A percentile compares a stretch with the other conserved stretches of the same genome.
Evolutionary conservation across 2,888 invertebrate genomes (phyloP).

Genomic region (Neoitamus cyanurus): DNA sequence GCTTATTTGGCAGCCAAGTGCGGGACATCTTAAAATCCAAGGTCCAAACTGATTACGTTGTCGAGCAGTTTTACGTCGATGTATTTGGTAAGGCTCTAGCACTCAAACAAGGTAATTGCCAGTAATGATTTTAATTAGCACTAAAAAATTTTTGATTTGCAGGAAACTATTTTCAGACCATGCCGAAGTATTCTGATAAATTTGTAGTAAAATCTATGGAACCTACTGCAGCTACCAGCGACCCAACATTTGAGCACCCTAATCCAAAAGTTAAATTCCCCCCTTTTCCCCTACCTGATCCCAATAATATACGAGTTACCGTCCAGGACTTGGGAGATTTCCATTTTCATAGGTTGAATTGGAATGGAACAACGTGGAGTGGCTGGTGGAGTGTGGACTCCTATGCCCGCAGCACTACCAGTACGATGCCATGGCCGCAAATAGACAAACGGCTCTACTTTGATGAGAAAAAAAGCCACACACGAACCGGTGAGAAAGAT

Average conservation of each 20-base stretch:
- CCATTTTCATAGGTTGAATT: background rate
- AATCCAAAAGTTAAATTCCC: background rate
- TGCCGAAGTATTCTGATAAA: background rate
- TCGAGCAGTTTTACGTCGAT: background rate
- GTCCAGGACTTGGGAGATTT: background rate
- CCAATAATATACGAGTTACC: background rate
- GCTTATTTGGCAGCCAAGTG: constrained; percentile 5
- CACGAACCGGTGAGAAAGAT: background rate
- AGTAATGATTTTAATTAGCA: background rate
- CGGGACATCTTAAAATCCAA: constrained; percentile 12
- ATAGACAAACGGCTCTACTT: background rate
- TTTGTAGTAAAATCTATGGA: background rate
- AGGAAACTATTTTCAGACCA: background rate
- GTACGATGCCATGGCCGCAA: background rate
- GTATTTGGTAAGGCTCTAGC: background rate
- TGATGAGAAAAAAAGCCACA: background rate
- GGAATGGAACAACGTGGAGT: background rate
- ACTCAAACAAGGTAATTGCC: background rate
- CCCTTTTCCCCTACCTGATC: background rate
- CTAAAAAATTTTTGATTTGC: background rate
- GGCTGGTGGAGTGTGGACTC: background rate
- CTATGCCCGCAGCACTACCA: background rate
- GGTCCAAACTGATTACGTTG: background rate
- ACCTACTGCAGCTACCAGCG: background rate
- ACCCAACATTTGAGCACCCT: background rate